Evolutionary conservation across 2,888 invertebrate genomes (phyloP).

Genomic region (Candidula unifasciata): DNA sequence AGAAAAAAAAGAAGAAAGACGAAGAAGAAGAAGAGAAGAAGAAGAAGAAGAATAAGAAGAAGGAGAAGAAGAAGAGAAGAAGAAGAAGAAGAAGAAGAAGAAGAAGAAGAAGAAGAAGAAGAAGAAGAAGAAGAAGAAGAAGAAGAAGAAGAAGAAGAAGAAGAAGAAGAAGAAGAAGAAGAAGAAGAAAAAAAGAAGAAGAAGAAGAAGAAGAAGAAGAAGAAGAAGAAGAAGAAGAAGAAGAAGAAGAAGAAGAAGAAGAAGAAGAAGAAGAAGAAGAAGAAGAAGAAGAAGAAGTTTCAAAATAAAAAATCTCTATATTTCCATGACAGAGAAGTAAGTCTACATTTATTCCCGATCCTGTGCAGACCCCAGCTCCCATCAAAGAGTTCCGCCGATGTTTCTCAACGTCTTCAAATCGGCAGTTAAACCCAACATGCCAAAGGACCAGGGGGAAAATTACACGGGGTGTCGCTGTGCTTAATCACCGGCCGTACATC

Average conservation of each 20-base stretch:
- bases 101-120: background rate
- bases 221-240: background rate
- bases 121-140: background rate
- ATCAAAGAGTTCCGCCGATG: no score
- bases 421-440: no score
- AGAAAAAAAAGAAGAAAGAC: background rate
- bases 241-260: background rate
- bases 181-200: background rate
- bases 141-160: background rate
- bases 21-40: background rate
- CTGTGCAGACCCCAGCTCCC: no score
- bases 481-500: constrained; percentile 18
- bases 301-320: background rate
- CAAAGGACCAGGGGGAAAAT: no score
- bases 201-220: background rate
- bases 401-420: no score
- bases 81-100: background rate
- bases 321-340: background rate
- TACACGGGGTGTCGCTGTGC: constrained; percentile 13
- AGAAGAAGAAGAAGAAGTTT: background rate
- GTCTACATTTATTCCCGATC: background rate
- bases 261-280: background rate
- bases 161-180: background rate
- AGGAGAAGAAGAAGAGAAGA: constrained; percentile 8
- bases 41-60: background rate